These are phyloP conservation scores for Chrysolina oricalcia DNA, from an alignment of 2,888 invertebrate species.

Conservation along the genomic window DNA sequence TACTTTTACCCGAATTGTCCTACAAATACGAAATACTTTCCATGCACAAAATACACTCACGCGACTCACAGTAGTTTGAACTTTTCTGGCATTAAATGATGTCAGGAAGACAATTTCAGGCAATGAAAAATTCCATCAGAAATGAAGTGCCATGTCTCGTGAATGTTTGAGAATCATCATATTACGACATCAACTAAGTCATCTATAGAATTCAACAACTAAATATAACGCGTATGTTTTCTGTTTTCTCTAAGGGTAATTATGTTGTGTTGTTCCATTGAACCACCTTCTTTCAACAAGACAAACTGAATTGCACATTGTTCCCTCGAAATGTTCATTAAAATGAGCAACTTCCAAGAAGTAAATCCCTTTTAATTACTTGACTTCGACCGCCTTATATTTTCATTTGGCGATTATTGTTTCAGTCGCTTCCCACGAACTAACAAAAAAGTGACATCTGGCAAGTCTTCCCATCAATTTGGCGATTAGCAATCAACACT, in stretches of 20 bases:
- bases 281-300: background rate
- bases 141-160: no score
- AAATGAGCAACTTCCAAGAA: background rate
- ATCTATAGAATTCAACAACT: no score
- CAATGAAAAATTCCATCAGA: no score
- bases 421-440: slow-evolving; percentile 36
- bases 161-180: no score
- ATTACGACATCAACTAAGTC: no score
- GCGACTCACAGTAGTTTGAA: no score
- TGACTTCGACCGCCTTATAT: slow-evolving; percentile 50
- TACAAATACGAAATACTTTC: no score
- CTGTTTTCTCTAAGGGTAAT: background rate
- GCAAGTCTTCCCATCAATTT: slow-evolving; percentile 56
- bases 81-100: no score
- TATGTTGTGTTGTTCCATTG: background rate
- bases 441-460: slow-evolving; percentile 56
- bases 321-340: slow-evolving; percentile 3
- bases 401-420: slow-evolving; percentile 49
- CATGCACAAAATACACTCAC: no score
- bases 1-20: no score
- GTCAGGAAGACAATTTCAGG: no score
- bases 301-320: slow-evolving; percentile 10
- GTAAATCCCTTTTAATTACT: slow-evolving; percentile 54
- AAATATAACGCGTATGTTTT: no score
- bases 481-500: slow-evolving; percentile 60